phyloP scores from a whole-genome alignment of 2,888 invertebrate species.

The Girardia tigrina region DNA sequence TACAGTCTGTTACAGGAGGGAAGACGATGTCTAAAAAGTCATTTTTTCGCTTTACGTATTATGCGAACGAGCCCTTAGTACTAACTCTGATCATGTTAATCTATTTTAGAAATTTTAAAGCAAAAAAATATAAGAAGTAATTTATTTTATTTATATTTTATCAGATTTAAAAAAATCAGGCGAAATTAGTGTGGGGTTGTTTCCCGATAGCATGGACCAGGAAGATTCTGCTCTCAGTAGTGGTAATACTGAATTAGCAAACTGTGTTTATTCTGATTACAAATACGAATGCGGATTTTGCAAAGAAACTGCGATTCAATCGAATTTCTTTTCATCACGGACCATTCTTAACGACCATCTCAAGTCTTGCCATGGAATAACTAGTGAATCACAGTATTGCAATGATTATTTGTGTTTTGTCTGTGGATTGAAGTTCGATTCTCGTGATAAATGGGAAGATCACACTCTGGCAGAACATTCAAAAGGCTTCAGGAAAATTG shows the following conservation, averaged over 20 bases:
- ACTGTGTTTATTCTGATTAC: not conserved
- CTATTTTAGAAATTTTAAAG: no score
- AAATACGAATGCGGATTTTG: slow-evolving; percentile 9
- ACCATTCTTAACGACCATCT: not conserved
- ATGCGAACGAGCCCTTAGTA: no score
- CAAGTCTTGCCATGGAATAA: not conserved
- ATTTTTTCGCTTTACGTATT: no score
- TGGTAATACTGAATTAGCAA: not conserved
- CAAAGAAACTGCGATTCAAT: not conserved
- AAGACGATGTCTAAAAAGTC: no score
- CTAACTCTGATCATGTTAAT: no score
- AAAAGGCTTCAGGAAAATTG: not conserved
- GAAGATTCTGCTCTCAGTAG: not conserved
- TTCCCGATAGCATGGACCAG: not conserved
- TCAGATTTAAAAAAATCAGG: not conserved
- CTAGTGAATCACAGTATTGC: not conserved
- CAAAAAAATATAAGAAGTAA: no score
- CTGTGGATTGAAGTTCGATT: not conserved
- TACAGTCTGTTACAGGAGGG: no score
- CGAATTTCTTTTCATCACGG: not conserved
- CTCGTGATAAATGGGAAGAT: slow-evolving; percentile 23
- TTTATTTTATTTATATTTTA: no score
- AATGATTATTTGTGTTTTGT: not conserved
- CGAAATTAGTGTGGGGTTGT: not conserved
- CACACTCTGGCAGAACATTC: not conserved